A percentile compares a stretch with the other conserved stretches of the same genome.
Evolutionary conservation across 2,888 invertebrate genomes (phyloP).

Genomic region (Gari tellinella): DNA sequence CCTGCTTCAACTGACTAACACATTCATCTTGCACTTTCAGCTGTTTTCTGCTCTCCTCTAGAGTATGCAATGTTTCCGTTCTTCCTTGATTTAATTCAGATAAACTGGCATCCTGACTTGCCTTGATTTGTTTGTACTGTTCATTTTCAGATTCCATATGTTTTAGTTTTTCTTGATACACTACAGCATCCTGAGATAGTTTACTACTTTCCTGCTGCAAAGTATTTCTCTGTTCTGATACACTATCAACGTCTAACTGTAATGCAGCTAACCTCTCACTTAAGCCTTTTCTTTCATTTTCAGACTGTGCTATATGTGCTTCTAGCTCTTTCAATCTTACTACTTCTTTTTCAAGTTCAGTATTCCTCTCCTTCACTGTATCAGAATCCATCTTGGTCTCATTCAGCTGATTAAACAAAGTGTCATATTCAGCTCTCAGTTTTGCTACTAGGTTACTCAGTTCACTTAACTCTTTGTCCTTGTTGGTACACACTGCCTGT

Average conservation of each 20-base stretch:
- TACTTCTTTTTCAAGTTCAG: background rate
- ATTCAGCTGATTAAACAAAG: too few species aligned
- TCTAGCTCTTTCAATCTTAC: background rate
- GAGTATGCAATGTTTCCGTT: conserved; percentile 38
- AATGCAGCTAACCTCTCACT: background rate
- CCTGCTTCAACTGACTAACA: conserved; percentile 62
- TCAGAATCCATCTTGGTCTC: too few species aligned
- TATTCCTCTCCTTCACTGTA: too few species aligned
- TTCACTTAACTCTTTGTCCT: too few species aligned
- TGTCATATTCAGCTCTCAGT: conserved; percentile 11
- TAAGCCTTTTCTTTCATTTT: background rate
- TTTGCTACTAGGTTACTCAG: background rate
- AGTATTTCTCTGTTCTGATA: too few species aligned
- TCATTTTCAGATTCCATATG: conserved; percentile 56
- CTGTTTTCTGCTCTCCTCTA: conserved; percentile 49
- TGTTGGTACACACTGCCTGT: too few species aligned
- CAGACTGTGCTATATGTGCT: background rate
- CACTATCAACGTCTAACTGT: too few species aligned
- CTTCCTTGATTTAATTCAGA: conserved; percentile 63
- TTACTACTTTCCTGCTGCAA: too few species aligned
- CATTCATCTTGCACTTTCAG: conserved; percentile 52
- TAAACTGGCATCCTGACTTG: conserved; percentile 60
- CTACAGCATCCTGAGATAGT: too few species aligned
- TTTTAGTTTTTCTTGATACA: background rate
- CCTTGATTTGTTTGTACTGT: conserved; percentile 41